A percentile compares a stretch with the other conserved stretches of the same genome.
Conservation (phyloP, 2,113 vertebrate genomes). For the Lepus americanus region DNA sequence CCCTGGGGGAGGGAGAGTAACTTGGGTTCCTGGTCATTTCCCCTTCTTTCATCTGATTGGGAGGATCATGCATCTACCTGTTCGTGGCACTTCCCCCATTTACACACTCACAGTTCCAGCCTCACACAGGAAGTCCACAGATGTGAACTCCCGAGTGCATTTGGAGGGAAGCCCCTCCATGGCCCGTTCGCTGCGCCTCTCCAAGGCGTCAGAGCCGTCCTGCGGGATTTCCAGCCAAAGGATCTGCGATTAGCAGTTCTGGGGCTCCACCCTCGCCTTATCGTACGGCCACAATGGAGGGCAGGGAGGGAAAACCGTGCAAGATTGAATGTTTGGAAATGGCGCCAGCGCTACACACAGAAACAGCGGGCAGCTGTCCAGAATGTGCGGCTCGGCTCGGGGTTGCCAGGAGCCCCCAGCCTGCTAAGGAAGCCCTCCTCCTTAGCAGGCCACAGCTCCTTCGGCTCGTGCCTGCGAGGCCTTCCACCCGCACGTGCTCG, state of each 20-base stretch:
- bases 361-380: slow-evolving; percentile 37
- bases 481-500: accelerated
- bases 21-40: not conserved
- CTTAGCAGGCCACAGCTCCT: not conserved
- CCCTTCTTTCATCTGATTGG: not conserved
- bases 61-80: not conserved
- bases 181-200: not conserved
- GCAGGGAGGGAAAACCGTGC: slow-evolving; percentile 10
- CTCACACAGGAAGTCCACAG: not conserved
- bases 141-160: not conserved
- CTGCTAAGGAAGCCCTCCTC: not conserved
- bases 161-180: not conserved
- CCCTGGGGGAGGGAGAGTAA: not conserved
- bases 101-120: not conserved
- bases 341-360: slow-evolving; percentile 31
- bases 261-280: slow-evolving; percentile 59
- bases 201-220: not conserved
- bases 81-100: not conserved
- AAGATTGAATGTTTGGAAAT: slow-evolving; percentile 48
- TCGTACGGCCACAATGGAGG: slow-evolving; percentile 38
- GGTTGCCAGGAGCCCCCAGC: not conserved
- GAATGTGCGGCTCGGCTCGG: not conserved
- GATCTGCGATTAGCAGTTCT: slow-evolving; percentile 24
- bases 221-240: slow-evolving; percentile 30
- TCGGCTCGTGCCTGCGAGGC: not conserved